Percentiles rank a stretch among this genome's conserved stretches.
Conservation (phyloP, 1,140 invertebrate genomes). For the Drosophila guanche region DNA sequence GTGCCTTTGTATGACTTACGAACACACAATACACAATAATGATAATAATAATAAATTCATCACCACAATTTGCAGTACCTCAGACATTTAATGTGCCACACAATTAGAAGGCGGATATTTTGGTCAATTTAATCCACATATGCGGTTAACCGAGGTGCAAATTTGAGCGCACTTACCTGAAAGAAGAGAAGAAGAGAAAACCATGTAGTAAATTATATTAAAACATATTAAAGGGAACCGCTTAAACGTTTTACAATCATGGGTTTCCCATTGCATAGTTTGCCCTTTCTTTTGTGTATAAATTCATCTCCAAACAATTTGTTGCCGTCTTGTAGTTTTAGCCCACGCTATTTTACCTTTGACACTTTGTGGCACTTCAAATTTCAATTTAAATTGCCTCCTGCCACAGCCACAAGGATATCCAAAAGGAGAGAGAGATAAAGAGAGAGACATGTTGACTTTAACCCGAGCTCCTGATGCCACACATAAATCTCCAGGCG, state of each 20-base stretch:
- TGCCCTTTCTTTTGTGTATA: neutral
- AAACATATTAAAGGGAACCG: neutral
- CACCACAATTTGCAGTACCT: slow-evolving; percentile 58
- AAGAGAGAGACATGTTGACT: slow-evolving; percentile 35
- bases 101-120: slow-evolving; percentile 55
- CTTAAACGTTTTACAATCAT: no score
- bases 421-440: slow-evolving; percentile 16
- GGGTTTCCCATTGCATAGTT: no score
- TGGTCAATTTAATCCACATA: slow-evolving; percentile 50
- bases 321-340: neutral
- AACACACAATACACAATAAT: slow-evolving; percentile 50
- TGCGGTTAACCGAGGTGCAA: slow-evolving; percentile 8
- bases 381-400: slow-evolving; percentile 23
- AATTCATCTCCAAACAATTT: neutral
- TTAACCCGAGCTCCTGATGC: slow-evolving; percentile 20
- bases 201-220: slow-evolving; percentile 10
- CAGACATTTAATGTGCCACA: slow-evolving; percentile 70
- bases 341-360: slow-evolving; percentile 14
- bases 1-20: slow-evolving; percentile 45
- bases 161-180: slow-evolving; percentile 51
- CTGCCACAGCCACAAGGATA: neutral
- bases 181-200: slow-evolving; percentile 24
- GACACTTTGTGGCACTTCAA: neutral
- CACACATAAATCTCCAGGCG: slow-evolving; percentile 28
- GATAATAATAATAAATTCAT: slow-evolving; percentile 50